These are phyloP conservation scores for Orthosia gracilis DNA, from an alignment of 2,888 invertebrate species.

Conservation along the genomic window DNA sequence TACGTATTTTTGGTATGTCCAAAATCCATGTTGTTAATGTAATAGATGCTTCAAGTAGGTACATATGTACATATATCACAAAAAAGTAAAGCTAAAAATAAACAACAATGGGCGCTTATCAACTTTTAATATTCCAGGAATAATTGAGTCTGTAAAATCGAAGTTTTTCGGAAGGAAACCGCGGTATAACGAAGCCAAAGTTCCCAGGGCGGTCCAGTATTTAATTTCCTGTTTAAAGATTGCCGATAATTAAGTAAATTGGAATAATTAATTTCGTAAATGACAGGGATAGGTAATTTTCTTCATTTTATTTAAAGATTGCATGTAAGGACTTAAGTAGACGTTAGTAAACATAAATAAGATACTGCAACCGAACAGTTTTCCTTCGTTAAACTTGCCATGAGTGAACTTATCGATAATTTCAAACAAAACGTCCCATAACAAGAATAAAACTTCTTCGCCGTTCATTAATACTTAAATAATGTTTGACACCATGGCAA, in stretches of 20 bases:
- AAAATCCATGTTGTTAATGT: background rate
- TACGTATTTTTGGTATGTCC: background rate
- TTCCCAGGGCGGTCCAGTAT: background rate
- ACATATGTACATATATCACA: background rate
- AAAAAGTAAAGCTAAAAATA: slow-evolving; percentile 14
- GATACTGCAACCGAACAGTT: slow-evolving; percentile 32
- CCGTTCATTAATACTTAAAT: slow-evolving; percentile 44
- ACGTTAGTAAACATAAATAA: slow-evolving; percentile 1
- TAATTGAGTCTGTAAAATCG: slow-evolving; percentile 27
- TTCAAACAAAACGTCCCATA: slow-evolving; percentile 41
- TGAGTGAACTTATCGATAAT: slow-evolving; percentile 41
- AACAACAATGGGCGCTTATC: slow-evolving; percentile 8
- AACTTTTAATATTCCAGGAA: slow-evolving; percentile 10
- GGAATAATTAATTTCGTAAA: slow-evolving; percentile 8
- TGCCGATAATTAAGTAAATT: slow-evolving; percentile 11
- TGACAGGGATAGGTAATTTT: background rate
- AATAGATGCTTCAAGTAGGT: background rate
- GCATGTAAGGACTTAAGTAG: background rate
- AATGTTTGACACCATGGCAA: slow-evolving; percentile 12
- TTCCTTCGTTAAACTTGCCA: slow-evolving; percentile 39
- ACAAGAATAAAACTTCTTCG: slow-evolving; percentile 39
- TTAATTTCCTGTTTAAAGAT: slow-evolving; percentile 15
- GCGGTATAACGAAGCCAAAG: slow-evolving; percentile 5
- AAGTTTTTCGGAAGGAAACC: slow-evolving; percentile 17
- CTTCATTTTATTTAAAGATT: background rate